Evolutionary conservation across 1,140 invertebrate species (phyloP).

Genomic region (Stenopsyche tienmushanensis): DNA sequence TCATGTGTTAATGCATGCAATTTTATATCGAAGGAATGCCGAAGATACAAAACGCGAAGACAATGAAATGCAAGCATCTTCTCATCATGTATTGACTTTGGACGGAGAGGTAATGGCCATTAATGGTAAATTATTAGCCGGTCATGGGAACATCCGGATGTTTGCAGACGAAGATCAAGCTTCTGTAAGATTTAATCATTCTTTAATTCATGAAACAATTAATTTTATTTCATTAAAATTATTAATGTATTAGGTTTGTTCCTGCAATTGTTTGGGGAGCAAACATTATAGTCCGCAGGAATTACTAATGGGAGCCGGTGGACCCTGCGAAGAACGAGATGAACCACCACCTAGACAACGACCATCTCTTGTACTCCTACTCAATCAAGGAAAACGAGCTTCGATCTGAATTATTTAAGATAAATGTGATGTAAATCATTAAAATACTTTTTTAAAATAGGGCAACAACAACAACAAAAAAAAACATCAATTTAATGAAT

Average conservation of each 20-base stretch:
- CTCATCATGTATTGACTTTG: slow-evolving; percentile 72
- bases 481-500: too few species aligned
- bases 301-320: slow-evolving; percentile 16
- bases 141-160: slow-evolving; percentile 57
- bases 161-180: slow-evolving; percentile 60
- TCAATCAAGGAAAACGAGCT: slow-evolving; percentile 38
- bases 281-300: slow-evolving; percentile 51
- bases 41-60: slow-evolving; percentile 86
- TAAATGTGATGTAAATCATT: not conserved
- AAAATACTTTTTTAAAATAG: not conserved
- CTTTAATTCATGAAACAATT: not conserved
- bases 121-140: slow-evolving; percentile 63
- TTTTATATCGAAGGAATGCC: too few species aligned
- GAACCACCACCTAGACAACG: slow-evolving; percentile 28
- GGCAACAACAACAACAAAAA: not conserved
- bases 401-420: slow-evolving; percentile 25
- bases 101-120: slow-evolving; percentile 81
- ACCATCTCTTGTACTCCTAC: slow-evolving; percentile 29
- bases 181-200: slow-evolving; percentile 45
- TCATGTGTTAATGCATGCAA: too few species aligned
- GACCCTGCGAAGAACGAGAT: slow-evolving; percentile 32
- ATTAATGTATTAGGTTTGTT: slow-evolving; percentile 60
- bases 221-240: slow-evolving; percentile 4
- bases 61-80: slow-evolving; percentile 72
- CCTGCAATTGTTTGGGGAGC: slow-evolving; percentile 64